Conservation (phyloP, 2,888 invertebrate species). For the Rotaria sp. region DNA sequence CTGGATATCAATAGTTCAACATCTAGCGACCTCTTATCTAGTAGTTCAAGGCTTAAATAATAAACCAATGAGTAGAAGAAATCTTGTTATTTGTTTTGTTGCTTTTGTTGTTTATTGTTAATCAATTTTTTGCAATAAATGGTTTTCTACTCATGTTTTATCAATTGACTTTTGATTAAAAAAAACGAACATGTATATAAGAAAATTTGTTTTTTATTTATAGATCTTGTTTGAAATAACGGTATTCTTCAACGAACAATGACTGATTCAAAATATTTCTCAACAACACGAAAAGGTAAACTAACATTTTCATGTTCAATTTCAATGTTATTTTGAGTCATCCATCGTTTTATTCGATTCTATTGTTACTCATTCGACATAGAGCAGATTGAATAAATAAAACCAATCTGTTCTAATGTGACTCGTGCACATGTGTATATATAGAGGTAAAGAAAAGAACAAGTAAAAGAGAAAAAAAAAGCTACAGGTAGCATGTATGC, state of each 20-base stretch:
- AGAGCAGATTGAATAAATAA: too few species aligned
- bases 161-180: too few species aligned
- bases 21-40: not conserved
- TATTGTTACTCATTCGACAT: too few species aligned
- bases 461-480: too few species aligned
- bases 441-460: too few species aligned
- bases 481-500: too few species aligned
- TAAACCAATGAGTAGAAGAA: not conserved
- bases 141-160: not conserved
- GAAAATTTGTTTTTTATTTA: not conserved
- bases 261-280: too few species aligned
- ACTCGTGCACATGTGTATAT: too few species aligned
- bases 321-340: not conserved
- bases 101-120: not conserved
- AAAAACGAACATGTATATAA: not conserved
- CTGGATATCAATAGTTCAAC: not conserved
- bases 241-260: too few species aligned
- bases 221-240: too few species aligned
- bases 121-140: not conserved
- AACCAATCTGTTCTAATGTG: too few species aligned
- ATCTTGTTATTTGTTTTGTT: conserved; percentile 2
- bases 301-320: not conserved
- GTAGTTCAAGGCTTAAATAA: not conserved
- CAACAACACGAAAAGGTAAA: too few species aligned
- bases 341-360: not conserved